Evolutionary conservation across 2,113 vertebrate genomes (phyloP), one percentile per base, ranked within the genome.

Genomic region (Osmerus mordax): DNA sequence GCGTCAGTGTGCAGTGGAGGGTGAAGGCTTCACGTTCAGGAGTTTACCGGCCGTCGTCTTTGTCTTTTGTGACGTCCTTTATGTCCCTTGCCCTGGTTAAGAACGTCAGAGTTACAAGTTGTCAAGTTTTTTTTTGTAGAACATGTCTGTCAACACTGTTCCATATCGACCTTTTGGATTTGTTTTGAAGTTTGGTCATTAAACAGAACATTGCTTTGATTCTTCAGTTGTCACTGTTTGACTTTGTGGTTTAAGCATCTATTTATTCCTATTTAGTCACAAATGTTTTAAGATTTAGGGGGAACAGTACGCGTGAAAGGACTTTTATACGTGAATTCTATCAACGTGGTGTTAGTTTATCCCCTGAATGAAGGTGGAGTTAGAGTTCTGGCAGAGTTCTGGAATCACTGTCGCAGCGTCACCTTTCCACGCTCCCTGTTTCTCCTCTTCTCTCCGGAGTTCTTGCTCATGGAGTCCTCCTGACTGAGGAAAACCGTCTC

Each of bases 81-180:
- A 84, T 89, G 91, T 87, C 90, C 89, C 90, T 91, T 93, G 81
- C 89, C 92, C 93, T 94, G 87, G 87, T 91, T 87, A 85, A 83
- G 70, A 89, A 80, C 87, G 87, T 85, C 80, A 90, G 79, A 91
- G 79, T 87, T 70, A 77, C 79, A 83, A 73, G 65, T 41, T 69
- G 66, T 64, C 65, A 78, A n/a, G 28, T 62, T 69, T 47, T 47
- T 47, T 47, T 12, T 47, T 47, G 3, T 47, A 70, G 82, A 78
- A 59, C 72, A 64, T 8, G 41, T 47, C 41, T 47, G 41, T 7
- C 41, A 47, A 36, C 25, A 3, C 7, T 36, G 32, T 8, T 36
- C 7, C 32, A 36, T 3, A 36, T 36, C 32, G 7, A 36, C 25
- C 25, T 6, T 36, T 36, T 36, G 1, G 32, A 36, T 36, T 36